Percentiles rank a stretch among this genome's conserved stretches.
Evolutionary conservation across 2,113 vertebrate species (phyloP).

Genomic region (Apodemus speciosus): DNA sequence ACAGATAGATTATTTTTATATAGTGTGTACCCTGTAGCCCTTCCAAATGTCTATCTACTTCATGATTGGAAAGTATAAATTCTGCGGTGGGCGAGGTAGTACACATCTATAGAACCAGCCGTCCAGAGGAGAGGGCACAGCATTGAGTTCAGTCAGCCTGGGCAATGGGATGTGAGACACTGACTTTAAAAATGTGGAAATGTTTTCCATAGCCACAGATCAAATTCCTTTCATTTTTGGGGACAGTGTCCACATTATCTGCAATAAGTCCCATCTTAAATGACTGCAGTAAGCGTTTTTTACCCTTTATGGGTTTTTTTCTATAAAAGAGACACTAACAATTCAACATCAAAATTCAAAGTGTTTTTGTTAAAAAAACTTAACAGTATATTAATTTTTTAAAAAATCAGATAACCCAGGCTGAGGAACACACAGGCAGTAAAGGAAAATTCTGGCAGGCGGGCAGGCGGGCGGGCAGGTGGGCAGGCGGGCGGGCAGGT

Average conservation of each 20-base stretch:
- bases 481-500: not conserved
- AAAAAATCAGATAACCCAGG: not conserved
- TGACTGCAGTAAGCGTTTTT: slow-evolving; percentile 28
- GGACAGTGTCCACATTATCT: not conserved
- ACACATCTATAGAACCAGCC: not conserved
- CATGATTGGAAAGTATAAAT: not conserved
- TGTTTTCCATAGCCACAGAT: slow-evolving; percentile 18
- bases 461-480: too few relatives aligned
- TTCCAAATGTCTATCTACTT: slow-evolving; percentile 52
- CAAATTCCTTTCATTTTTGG: slow-evolving; percentile 36
- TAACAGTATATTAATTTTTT: not conserved
- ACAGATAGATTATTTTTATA: slow-evolving; percentile 16
- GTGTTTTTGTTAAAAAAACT: slow-evolving; percentile 7
- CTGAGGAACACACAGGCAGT: not conserved
- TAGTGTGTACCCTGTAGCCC: not conserved
- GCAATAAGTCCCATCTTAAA: slow-evolving; percentile 19
- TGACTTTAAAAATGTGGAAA: not conserved
- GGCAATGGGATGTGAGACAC: not conserved
- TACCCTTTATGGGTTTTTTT: not conserved
- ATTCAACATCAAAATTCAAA: slow-evolving; percentile 31
- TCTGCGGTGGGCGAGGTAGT: not conserved
- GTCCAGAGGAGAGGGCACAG: not conserved
- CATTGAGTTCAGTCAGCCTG: not conserved
- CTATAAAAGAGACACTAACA: slow-evolving; percentile 28
- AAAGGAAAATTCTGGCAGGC: not conserved